Evolutionary conservation across 64 coral and sea anemone genomes (phyloP), one percentile per base, ranked within the genome.

Genomic region (Hydrozoanthus tunicans): DNA sequence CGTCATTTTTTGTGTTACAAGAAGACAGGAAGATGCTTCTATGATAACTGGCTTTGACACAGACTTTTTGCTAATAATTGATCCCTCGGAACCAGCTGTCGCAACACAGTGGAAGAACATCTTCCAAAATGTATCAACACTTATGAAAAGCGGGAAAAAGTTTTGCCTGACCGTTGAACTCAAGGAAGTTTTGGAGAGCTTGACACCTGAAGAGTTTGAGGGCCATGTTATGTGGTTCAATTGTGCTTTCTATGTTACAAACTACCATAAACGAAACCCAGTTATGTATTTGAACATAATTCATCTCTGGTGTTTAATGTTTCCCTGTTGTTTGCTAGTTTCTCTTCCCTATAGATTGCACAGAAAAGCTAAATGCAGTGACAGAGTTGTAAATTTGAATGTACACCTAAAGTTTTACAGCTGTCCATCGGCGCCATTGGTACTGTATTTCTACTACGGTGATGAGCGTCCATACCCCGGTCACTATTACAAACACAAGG

Each of bases 91-190:
- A 3, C 9, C 51, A 53, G 11, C 4, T 77, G 52, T 77, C 15
- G 74, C 74, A 52, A 12, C 9, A 12, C 9, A 77, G 11, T 53
- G 9, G 32, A 56, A 15, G 15, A 92, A 58, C 60, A 84, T 92
- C 56, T 56, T 55, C 14, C 63, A 53, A 53, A 62, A 83, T 51
- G 80, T 92, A 13, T 12, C 25, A 75, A 84, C 53, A 6, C 53
- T 64, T 10, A 81, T 92, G 6, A 27, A 62, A 9, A 64, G 62
- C 6, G 23, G 43, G 43, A 52, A 76, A 53, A 92, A 92, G 13
- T 92, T 92, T 64, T 84, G 51, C 80, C 26, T 92, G 7, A 83
- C 80, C 58, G 53, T 84, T 0, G 91, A 92, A n/a, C 73, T 92
- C 51, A 63, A 23, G 3, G 58, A 83, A 54, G 62, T 61, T 4